Base-by-base conservation (phyloP, 2,888 invertebrate species). In the Rhingia rostrata region DNA sequence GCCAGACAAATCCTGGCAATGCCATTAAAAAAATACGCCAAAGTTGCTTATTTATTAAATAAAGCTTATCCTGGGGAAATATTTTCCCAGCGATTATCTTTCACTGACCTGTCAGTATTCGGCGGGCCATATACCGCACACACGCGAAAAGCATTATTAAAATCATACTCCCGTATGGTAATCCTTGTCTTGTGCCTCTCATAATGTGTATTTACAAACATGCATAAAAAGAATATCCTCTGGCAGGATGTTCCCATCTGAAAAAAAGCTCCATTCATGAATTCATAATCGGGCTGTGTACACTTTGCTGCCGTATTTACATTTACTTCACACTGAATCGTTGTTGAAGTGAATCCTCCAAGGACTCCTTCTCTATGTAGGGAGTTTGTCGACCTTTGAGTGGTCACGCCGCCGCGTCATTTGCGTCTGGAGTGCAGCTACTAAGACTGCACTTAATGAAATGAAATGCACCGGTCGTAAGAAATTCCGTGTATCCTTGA, bases 381-480 rank as follows among this genome's bases (percentile, higher is more conserved):
- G 22, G 53, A 51, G 39, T 32, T 30, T 39, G 58, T 7, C 53
- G 63, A 45, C 49, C 63, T 49, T 56, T 63, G 63, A 70, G 70
- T 56, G 70, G 63, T 78, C 54, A 54, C 47, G 47, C 41, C 54
- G 63, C 69, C 47, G 47, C 49, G 61, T 78, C 54, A 63, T 78
- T 70, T 47, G 49, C 61, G 63, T 63, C 30, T 78, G 45, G 30
- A 78, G 70, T 63, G 58, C 45, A 53, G 37, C 61, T 41, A 32
- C 70, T 70, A 56, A 63, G 78, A 61, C 53, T 33, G 47, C 78
- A 70, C 78, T 70, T 61, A 70, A 63, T 70, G 63, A 69, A 78
- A 78, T 78, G 69, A 63, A 70, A 56, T 63, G 12, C 56, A 35
- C 12, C 35, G 30, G 14, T 41, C 9, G 4, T 75, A 47, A 53